A percentile compares a stretch with the other conserved stretches of the same genome.
Evolutionary conservation across 2,797 vertebrate genomes (phyloP).

Genomic region (Meda fulgida): DNA sequence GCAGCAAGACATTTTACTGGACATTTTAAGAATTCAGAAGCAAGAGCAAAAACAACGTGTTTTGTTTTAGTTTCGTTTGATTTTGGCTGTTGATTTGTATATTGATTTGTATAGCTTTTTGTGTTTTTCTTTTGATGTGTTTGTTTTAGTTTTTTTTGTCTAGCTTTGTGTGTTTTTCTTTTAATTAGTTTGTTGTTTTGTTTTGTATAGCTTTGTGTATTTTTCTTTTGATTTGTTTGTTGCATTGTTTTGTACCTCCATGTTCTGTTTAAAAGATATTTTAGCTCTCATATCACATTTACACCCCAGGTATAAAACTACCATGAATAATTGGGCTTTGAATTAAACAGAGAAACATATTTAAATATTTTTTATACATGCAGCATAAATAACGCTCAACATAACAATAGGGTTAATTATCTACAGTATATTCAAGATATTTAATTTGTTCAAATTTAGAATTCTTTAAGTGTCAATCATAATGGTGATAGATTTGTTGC

Average conservation of each 20-base stretch:
- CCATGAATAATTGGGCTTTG: neutral
- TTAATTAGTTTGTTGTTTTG: no score
- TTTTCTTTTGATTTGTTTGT: no score
- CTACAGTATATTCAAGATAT: neutral
- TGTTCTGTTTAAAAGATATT: neutral
- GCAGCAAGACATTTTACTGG: neutral
- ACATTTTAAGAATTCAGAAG: neutral
- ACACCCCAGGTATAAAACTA: neutral
- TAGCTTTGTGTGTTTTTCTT: no score
- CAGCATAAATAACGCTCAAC: neutral
- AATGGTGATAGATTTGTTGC: slow-evolving; percentile 27
- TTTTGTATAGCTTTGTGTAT: no score
- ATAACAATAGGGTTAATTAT: neutral
- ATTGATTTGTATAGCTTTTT: no score
- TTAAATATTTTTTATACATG: neutral
- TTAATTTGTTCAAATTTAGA: slow-evolving; percentile 19
- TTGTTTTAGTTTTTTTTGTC: neutral
- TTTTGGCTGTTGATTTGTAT: no score
- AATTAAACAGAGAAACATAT: neutral
- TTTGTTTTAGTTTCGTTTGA: neutral
- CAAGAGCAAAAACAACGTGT: neutral
- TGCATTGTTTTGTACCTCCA: neutral
- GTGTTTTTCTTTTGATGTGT: neutral
- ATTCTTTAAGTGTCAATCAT: slow-evolving; percentile 14
- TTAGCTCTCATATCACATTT: neutral